Evolutionary conservation across 2,888 invertebrate genomes (phyloP).

Genomic region (Aproaerema taeniolella): DNA sequence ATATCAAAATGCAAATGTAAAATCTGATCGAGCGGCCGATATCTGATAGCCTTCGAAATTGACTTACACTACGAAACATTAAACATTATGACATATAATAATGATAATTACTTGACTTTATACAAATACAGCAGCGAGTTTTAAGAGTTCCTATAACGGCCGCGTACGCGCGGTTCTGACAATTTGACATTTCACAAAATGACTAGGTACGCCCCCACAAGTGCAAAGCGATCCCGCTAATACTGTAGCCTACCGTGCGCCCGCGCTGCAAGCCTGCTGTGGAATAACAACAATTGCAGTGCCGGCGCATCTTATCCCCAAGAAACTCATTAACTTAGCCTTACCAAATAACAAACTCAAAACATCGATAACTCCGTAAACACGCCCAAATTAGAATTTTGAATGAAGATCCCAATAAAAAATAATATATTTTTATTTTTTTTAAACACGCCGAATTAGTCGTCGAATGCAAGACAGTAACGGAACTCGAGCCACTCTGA

Average conservation of each 20-base stretch:
- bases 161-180: conserved; percentile 69
- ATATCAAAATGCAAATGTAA: conserved; percentile 21
- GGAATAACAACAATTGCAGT: conserved; percentile 20
- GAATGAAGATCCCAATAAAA: conserved; percentile 43
- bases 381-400: conserved; percentile 47
- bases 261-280: conserved; percentile 22
- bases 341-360: conserved; percentile 61
- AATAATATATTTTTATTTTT: too few species aligned
- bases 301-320: conserved; percentile 19
- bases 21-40: conserved; percentile 35
- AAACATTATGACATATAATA: conserved; percentile 70
- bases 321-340: conserved; percentile 47
- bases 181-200: conserved; percentile 76
- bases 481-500: conserved; percentile 75
- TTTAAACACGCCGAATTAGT: conserved; percentile 48
- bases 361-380: conserved; percentile 31
- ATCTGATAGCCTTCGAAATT: conserved; percentile 75
- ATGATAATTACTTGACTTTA: conserved; percentile 78
- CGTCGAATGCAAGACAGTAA: conserved; percentile 60
- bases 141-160: conserved; percentile 85
- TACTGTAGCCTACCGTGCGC: conserved; percentile 38
- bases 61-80: conserved; percentile 68
- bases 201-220: conserved; percentile 70
- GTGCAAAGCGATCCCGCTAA: conserved; percentile 50
- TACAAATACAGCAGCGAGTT: conserved; percentile 87